These are phyloP conservation scores for Idris sp. DNA, from an alignment of 1,140 invertebrate genomes.

Conservation along the genomic window DNA sequence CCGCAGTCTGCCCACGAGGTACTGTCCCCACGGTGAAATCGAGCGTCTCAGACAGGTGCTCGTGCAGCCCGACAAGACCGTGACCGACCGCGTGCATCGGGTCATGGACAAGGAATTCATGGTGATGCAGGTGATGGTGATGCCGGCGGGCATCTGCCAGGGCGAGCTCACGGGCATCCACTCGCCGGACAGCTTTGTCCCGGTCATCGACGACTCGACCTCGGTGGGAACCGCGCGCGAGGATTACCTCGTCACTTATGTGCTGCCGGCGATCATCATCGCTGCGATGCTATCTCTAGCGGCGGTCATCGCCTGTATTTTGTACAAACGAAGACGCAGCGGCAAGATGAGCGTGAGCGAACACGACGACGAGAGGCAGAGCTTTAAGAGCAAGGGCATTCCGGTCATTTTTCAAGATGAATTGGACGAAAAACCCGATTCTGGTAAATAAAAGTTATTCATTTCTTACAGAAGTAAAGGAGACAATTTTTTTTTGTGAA, in stretches of 20 bases:
- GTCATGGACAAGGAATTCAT: slow-evolving; percentile 87
- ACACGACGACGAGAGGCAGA: slow-evolving; percentile 87
- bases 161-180: slow-evolving; percentile 79
- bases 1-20: slow-evolving; percentile 81
- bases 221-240: slow-evolving; percentile 79
- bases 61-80: slow-evolving; percentile 81
- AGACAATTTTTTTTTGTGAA: too few relatives aligned
- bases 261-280: slow-evolving; percentile 93
- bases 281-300: slow-evolving; percentile 92
- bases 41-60: slow-evolving; percentile 83
- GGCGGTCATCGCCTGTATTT: slow-evolving; percentile 90
- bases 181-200: slow-evolving; percentile 71
- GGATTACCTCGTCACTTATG: slow-evolving; percentile 93
- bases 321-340: slow-evolving; percentile 89
- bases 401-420: slow-evolving; percentile 97
- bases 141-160: slow-evolving; percentile 85
- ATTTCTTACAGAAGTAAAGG: too few relatives aligned
- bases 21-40: slow-evolving; percentile 88
- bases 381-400: slow-evolving; percentile 92
- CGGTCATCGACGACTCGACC: slow-evolving; percentile 77
- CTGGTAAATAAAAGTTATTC: too few relatives aligned
- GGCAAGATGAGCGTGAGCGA: slow-evolving; percentile 88
- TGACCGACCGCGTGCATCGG: slow-evolving; percentile 83
- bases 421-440: slow-evolving; percentile 91
- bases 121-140: slow-evolving; percentile 85